A percentile compares a stretch with the other conserved stretches of the same genome.
phyloP scores from a whole-genome alignment of 2,888 invertebrate genomes.

The Heliconius sara region DNA sequence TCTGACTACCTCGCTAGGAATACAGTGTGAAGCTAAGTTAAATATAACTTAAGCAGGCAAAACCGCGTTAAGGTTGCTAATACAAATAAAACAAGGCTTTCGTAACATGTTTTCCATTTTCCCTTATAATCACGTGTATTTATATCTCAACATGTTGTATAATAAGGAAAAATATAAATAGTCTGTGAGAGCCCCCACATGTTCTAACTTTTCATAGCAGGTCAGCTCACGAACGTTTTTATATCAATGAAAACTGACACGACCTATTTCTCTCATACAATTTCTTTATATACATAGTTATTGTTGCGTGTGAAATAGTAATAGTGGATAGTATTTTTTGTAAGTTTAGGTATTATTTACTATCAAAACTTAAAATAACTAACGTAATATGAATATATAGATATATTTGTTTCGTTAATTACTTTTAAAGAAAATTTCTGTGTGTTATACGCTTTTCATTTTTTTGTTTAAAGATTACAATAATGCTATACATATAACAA shows the following conservation, averaged over 20 bases:
- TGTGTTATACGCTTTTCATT: no score
- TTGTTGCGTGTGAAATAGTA: not conserved
- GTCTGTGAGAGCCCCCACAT: not conserved
- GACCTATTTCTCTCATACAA: conserved; percentile 25
- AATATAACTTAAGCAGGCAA: no score
- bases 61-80: no score
- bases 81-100: not conserved
- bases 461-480: no score
- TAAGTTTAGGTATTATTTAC: not conserved
- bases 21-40: no score
- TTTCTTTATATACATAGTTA: conserved; percentile 15
- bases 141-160: not conserved
- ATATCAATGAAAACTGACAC: conserved; percentile 27
- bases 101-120: not conserved
- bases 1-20: no score
- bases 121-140: not conserved
- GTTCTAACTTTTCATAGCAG: conserved; percentile 1
- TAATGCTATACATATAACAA: no score
- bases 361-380: not conserved
- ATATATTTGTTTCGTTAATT: not conserved
- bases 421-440: not conserved
- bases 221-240: conserved; percentile 16
- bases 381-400: not conserved
- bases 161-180: not conserved
- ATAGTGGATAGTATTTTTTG: not conserved